Base-by-base conservation (phyloP, 2,797 vertebrate genomes). In the Urosaurus nigricauda region DNA sequence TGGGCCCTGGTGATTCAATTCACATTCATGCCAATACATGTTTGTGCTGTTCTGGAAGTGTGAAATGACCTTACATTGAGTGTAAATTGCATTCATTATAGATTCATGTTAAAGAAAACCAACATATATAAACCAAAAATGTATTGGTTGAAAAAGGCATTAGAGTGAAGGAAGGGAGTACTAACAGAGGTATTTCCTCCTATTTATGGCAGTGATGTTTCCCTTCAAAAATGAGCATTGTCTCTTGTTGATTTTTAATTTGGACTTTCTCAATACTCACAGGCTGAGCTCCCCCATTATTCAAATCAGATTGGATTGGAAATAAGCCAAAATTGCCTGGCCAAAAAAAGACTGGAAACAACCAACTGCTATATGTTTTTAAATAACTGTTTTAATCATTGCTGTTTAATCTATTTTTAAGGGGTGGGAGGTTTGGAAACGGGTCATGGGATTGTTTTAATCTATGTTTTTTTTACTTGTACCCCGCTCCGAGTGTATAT, bases 1-100 rank as follows among this genome's bases (percentile, higher is more conserved):
- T n/a, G 79, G 70, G 74, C 35, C 35, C 37, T 82, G 47, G 40
- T 56, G 56, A 82, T 70, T 58, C 71, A n/a, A 60, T 43, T 87
- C 71, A 24, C 37, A 35, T 87, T 74, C 51, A 47, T 74, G 71
- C 70, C 8, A 82, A 87, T 32, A 40, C 21, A 19, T n/a, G 37
- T 47, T 80, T 74, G 5, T 43, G 51, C 17, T 74, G 5, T 17
- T 73, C 12, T 60, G 40, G 24, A 40, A 35, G 68, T 87, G 68
- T 60, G 65, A 87, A 82, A 16, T 37, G 68, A 17, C 37, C 86
- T 82, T 60, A 63, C 11, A n/a, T 1, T 26, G 79, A 58, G 35
- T 35, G 29, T 37, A 82, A 87, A 87, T 82, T 63, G 32, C 68
- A 82, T 82, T 82, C 17, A 43, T 5, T 5, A 43, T 43, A n/a